Evolutionary conservation across 2,113 vertebrate species (phyloP).

Genomic region (Gymnorhina tibicen): DNA sequence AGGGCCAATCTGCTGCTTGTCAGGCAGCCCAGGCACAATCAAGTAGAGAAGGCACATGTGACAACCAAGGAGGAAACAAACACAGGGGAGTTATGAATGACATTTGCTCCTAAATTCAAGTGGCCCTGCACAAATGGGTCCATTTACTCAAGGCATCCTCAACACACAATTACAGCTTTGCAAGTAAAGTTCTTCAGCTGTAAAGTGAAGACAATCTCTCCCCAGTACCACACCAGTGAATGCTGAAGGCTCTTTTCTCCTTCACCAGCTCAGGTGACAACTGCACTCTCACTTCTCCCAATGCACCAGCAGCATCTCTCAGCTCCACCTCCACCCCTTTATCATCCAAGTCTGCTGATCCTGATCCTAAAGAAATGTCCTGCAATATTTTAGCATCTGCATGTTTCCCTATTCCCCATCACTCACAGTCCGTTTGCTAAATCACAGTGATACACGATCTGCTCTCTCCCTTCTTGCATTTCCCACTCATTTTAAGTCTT

Average conservation of each 20-base stretch:
- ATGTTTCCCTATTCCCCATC: not conserved
- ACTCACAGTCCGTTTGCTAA: not conserved
- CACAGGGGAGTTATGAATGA: not conserved
- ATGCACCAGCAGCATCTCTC: fast-evolving
- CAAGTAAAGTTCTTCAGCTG: not conserved
- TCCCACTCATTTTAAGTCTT: not conserved
- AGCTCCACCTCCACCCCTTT: too few species aligned
- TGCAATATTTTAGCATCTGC: not conserved
- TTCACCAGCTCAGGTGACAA: not conserved
- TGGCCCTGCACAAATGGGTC: not conserved
- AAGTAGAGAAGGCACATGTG: fast-evolving
- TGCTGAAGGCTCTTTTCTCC: not conserved
- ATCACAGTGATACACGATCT: not conserved
- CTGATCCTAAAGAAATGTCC: not conserved
- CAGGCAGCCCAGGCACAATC: not conserved
- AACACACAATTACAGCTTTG: fast-evolving
- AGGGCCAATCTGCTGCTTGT: not conserved
- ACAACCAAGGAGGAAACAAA: not conserved
- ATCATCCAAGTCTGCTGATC: not conserved
- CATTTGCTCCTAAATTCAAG: not conserved
- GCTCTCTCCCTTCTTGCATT: not conserved
- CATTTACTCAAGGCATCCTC: not conserved
- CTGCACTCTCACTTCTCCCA: not conserved
- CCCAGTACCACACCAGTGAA: fast-evolving
- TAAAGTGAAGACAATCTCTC: not conserved